These are phyloP conservation scores for Drosophila limbata DNA, from an alignment of 2,888 invertebrate genomes.

Conservation along the genomic window DNA sequence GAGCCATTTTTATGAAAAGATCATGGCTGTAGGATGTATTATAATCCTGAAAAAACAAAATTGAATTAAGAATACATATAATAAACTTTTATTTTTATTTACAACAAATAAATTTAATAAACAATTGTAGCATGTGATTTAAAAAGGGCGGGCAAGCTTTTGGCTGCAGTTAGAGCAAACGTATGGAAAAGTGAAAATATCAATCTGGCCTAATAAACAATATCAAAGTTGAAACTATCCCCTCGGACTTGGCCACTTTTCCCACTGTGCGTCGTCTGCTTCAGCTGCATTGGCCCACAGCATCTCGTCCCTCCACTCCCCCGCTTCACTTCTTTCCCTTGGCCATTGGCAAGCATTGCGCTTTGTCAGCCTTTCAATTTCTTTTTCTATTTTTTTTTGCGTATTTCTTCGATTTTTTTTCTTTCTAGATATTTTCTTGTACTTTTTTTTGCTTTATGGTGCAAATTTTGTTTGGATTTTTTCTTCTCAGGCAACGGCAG, in stretches of 20 bases:
- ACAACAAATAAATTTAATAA: no score
- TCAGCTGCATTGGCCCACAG: conserved; percentile 10
- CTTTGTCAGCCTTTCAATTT: conserved; percentile 52
- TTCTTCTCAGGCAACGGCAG: conserved; percentile 15
- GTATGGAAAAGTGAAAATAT: no score
- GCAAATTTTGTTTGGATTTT: conserved; percentile 47
- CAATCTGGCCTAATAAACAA: background rate
- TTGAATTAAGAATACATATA: no score
- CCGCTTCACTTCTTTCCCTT: background rate
- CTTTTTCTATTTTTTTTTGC: conserved; percentile 5
- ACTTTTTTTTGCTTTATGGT: conserved; percentile 59
- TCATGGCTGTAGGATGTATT: no score
- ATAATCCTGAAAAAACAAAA: no score
- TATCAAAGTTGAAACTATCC: background rate
- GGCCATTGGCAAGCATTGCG: conserved; percentile 27
- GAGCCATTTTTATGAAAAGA: no score
- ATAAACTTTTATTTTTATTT: no score
- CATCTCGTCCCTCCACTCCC: background rate
- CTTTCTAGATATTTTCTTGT: conserved; percentile 6
- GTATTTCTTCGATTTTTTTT: conserved; percentile 10
- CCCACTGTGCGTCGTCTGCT: conserved; percentile 1
- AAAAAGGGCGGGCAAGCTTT: no score
- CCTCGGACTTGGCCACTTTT: background rate
- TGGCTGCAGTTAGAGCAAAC: no score
- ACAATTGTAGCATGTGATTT: no score